Evolutionary conservation across 2,113 vertebrate genomes (phyloP).

Genomic region (Blennius ocellaris): DNA sequence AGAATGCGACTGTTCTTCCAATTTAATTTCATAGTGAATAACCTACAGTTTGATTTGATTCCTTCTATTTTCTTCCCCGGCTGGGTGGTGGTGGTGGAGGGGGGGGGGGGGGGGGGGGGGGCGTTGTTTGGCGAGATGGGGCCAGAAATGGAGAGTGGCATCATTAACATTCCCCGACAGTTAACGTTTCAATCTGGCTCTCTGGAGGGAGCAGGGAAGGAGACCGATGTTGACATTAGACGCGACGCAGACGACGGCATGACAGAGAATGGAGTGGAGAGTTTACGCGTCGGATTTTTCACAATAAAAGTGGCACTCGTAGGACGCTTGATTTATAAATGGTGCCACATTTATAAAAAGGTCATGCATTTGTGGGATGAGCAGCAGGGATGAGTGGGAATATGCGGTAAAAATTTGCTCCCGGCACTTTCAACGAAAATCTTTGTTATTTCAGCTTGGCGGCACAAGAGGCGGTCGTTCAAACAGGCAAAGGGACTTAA

Average conservation of each 20-base stretch:
- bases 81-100: too few relatives aligned
- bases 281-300: slow-evolving; percentile 33
- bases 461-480: too few relatives aligned
- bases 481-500: too few relatives aligned
- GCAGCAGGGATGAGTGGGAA: too few relatives aligned
- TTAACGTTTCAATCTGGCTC: slow-evolving; percentile 79
- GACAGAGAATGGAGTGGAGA: slow-evolving; percentile 7
- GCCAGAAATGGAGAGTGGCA: slow-evolving; percentile 70
- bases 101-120: slow-evolving; percentile 38
- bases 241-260: slow-evolving; percentile 59
- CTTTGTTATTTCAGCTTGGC: too few relatives aligned
- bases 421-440: too few relatives aligned
- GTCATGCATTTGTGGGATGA: too few relatives aligned
- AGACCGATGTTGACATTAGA: slow-evolving; percentile 69
- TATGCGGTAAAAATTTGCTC: too few relatives aligned
- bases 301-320: too few relatives aligned
- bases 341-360: too few relatives aligned
- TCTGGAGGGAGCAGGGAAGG: slow-evolving; percentile 43
- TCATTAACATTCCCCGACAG: slow-evolving; percentile 81
- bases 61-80: slow-evolving; percentile 54
- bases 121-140: neutral
- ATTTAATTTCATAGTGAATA: slow-evolving; percentile 84
- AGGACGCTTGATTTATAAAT: too few relatives aligned
- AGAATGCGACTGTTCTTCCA: slow-evolving; percentile 75
- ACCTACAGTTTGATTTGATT: slow-evolving; percentile 80